Conservation (phyloP, 1,140 invertebrate genomes). For the Macrobrachium rosenbergii region DNA sequence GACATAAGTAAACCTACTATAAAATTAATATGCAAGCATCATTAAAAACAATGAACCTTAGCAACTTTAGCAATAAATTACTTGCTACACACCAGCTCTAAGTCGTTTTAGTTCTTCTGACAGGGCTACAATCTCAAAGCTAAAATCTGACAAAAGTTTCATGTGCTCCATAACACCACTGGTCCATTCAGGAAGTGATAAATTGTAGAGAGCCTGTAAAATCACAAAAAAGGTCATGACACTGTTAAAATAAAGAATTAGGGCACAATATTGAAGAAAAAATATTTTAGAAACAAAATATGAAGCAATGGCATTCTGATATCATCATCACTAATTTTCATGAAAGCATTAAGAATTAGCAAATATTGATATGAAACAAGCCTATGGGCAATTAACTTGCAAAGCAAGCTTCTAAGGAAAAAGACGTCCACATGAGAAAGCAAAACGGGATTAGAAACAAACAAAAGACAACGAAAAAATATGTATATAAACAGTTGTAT, state of each 20-base stretch:
- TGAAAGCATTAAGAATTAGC: too few species aligned
- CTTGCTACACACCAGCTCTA: slow-evolving; percentile 29
- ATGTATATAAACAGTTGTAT: too few species aligned
- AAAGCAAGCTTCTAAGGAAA: too few species aligned
- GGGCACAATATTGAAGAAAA: not conserved
- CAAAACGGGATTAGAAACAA: too few species aligned
- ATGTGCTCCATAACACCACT: not conserved
- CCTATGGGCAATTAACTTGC: too few species aligned
- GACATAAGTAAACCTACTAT: not conserved
- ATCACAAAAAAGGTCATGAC: not conserved
- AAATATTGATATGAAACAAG: too few species aligned
- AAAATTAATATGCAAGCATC: not conserved
- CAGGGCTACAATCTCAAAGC: slow-evolving; percentile 43
- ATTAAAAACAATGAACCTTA: not conserved
- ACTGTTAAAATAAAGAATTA: not conserved
- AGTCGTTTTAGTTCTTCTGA: slow-evolving; percentile 39
- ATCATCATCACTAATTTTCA: too few species aligned
- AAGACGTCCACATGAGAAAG: too few species aligned
- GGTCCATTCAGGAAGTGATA: slow-evolving; percentile 49
- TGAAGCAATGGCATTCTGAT: not conserved
- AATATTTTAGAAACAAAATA: not conserved
- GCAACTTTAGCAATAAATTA: not conserved
- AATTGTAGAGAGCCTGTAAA: slow-evolving; percentile 29
- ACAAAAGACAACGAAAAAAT: too few species aligned
- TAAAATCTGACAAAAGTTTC: slow-evolving; percentile 21